Base-by-base conservation (phyloP, 2,888 invertebrate genomes). In the Sepiola atlantica region DNA sequence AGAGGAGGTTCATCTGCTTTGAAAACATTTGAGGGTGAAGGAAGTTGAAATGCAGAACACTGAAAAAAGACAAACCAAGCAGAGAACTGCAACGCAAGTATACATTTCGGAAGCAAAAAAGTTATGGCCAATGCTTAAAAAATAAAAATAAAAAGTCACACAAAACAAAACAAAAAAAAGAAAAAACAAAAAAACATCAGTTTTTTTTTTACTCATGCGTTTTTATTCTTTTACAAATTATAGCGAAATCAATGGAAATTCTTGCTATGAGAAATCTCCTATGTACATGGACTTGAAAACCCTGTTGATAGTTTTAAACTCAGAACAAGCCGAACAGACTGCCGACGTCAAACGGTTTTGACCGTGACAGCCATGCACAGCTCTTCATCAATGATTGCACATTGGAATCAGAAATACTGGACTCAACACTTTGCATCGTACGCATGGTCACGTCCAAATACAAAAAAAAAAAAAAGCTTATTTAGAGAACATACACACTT, bases 161-260 rank as follows among this genome's bases (percentile, higher is more conserved):
- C 77, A 77, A 77, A 77, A n/a, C n/a, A n/a, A n/a, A n/a, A n/a
- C n/a, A n/a, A n/a, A 77, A n/a, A n/a, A 32, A 77, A 77, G 14
- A 14, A 77, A 32, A 77, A 77, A n/a, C 12, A 45, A 77, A 77
- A 77, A 77, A 77, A 77, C 77, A 77, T 77, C 77, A 77, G 77
- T 45, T 45, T 45, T 45, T 45, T 45, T 77, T 77, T 77, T 77
- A 77, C 77, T 77, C 77, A 77, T 77, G 77, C 77, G 77, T n/a
- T 77, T 77, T 77, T 77, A 77, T 77, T 77, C 77, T 77, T 77
- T 77, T 77, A 77, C 77, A 77, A 77, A 77, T 77, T 77, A 77
- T 77, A 77, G 77, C 77, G 77, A 77, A 77, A 77, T 77, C 77
- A 77, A 77, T 77, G 77, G 77, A 77, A 77, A 77, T 77, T 77